These are phyloP conservation scores for Diarsia dahlii DNA, from an alignment of 2,888 invertebrate genomes.

Conservation along the genomic window DNA sequence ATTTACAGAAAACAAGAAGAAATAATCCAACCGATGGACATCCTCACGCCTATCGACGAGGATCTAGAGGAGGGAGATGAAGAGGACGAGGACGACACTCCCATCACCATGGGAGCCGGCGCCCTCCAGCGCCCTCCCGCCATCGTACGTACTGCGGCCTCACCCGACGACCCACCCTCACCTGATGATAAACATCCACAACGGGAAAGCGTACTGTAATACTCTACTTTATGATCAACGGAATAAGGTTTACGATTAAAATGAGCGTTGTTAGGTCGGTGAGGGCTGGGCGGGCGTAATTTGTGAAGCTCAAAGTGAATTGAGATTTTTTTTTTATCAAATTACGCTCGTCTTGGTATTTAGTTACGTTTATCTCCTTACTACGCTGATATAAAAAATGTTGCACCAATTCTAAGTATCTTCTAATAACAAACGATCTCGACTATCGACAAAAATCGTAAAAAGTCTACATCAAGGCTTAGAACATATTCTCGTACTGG, in stretches of 20 bases:
- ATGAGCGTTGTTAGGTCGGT: background rate
- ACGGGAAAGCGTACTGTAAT: slow-evolving; percentile 94
- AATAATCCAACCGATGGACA: slow-evolving; percentile 92
- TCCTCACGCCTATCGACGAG: slow-evolving; percentile 95
- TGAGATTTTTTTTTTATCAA: background rate
- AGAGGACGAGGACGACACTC: slow-evolving; percentile 93
- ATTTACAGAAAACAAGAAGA: slow-evolving; percentile 89
- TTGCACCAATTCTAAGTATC: slow-evolving; percentile 1
- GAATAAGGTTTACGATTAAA: background rate
- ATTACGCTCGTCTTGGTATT: slow-evolving; percentile 7
- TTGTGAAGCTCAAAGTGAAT: background rate
- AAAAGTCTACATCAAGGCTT: background rate
- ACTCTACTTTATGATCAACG: accelerated
- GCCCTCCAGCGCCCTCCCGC: slow-evolving; percentile 90
- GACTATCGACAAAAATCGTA: no score
- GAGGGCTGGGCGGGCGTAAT: background rate
- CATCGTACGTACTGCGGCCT: slow-evolving; percentile 95
- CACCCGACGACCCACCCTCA: slow-evolving; percentile 90
- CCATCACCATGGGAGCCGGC: slow-evolving; percentile 92
- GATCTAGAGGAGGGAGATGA: slow-evolving; percentile 93
- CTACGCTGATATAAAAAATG: background rate
- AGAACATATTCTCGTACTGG: background rate
- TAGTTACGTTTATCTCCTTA: background rate
- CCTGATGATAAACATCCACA: slow-evolving; percentile 86
- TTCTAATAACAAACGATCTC: no score